These are phyloP conservation scores for Phortica magna DNA, from an alignment of 2,888 invertebrate species.

Conservation along the genomic window DNA sequence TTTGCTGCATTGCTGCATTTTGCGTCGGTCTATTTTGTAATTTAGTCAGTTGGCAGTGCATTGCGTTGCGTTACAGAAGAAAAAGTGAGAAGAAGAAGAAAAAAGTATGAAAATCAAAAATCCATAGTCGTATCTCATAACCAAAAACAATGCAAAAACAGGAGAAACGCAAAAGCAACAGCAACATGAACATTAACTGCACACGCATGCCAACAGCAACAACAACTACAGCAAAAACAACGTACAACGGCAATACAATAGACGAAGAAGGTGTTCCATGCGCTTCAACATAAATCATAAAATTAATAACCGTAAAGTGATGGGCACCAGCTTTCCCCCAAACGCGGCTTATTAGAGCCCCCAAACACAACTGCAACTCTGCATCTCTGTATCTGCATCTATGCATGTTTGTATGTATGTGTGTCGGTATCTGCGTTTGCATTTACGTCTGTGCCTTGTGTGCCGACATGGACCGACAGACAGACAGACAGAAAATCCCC, in stretches of 20 bases:
- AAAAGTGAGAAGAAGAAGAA: background rate
- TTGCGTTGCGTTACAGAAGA: constrained; percentile 32
- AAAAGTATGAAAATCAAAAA: constrained; percentile 43
- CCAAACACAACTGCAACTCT: constrained; percentile 24
- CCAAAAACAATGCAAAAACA: background rate
- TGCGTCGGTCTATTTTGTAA: constrained; percentile 41
- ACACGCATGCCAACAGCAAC: constrained; percentile 39
- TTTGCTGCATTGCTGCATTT: constrained; percentile 44
- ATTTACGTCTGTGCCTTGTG: background rate
- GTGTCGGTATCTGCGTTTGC: background rate
- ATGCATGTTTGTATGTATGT: background rate
- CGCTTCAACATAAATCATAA: constrained; percentile 77
- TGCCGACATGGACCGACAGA: background rate
- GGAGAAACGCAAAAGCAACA: constrained; percentile 49
- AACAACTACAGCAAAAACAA: constrained; percentile 44
- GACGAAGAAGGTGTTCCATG: constrained; percentile 55
- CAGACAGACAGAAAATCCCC: background rate
- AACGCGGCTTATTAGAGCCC: constrained; percentile 31
- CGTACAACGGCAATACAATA: constrained; percentile 7
- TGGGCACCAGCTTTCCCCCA: constrained; percentile 64
- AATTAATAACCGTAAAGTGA: constrained; percentile 77
- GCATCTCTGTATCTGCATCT: constrained; percentile 15
- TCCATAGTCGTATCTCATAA: constrained; percentile 64
- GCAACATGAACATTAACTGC: constrained; percentile 42
- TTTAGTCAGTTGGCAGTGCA: constrained; percentile 46